Evolutionary conservation across 2,888 invertebrate species (phyloP), one percentile per base, ranked within the genome.

Genomic region (Esperia sulphurella): DNA sequence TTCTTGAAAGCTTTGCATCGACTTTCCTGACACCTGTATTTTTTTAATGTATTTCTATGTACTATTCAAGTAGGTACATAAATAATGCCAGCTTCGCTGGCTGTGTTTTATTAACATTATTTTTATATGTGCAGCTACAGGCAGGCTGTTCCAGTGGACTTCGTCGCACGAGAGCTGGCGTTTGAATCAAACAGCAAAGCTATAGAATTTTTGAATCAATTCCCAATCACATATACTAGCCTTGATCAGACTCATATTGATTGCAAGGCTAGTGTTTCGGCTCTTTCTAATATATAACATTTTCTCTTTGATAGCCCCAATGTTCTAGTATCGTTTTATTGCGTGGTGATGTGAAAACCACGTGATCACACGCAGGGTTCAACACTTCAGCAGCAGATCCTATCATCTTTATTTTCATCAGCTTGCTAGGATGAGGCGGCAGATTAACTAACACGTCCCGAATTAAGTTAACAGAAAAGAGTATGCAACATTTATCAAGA

Each of bases 131-230:
- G 83, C 95, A 97, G 98, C 93, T 98, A 96, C 93, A 97, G 98
- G 76, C 98, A 96, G 90, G 93, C 92, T 86, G 92, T 98, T 91
- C 94, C 95, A 71, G 92, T 97, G 90, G 93, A 94, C 83, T 95
- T 94, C 93, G 92, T 98, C 90, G 90, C 93, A 80, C 93, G 94
- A 86, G 95, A 96, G 91, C 92, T 98, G 92, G 96, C 95, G 78
- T 97, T 98, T 92, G 93, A 94, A 74, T 93, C 94, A 66, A 90
- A 89, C 79, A 94, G 94, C 83, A 95, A 96, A 85, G 96, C 96
- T 89, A 90, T 94, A 85, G 95, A 96, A 83, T 98, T 98, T 93
- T 92, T 98, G 80, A 92, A 92, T 81, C 94, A 94, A 73, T 95
- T 95, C 85, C 93, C 93, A 86, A 92, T 97, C 76, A 91, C 91